Evolutionary conservation across 1,140 invertebrate genomes (phyloP).

Genomic region (Sinella curviseta): DNA sequence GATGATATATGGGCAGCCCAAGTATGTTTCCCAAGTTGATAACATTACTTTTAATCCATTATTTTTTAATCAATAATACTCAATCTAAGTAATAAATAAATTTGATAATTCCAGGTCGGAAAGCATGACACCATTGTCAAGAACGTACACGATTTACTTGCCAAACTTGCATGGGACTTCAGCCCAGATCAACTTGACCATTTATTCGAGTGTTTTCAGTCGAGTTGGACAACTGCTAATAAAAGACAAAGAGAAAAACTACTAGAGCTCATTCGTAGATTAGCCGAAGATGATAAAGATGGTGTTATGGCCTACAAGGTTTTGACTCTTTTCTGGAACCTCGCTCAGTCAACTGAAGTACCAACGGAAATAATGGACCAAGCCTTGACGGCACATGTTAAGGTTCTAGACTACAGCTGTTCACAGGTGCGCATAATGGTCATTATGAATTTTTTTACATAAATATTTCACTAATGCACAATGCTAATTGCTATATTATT

Average conservation of each 20-base stretch:
- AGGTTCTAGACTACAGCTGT: conserved; percentile 97
- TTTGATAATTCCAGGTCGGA: conserved; percentile 61
- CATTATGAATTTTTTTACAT: neutral
- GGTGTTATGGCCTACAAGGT: conserved; percentile 98
- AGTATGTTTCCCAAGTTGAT: conserved; percentile 38
- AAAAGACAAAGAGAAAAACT: conserved; percentile 95
- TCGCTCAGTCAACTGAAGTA: conserved; percentile 93
- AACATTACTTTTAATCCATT: neutral
- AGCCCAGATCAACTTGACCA: conserved; percentile 95
- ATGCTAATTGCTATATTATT: neutral
- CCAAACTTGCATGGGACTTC: conserved; percentile 97
- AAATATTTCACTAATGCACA: neutral
- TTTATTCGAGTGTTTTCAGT: conserved; percentile 94
- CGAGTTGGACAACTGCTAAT: conserved; percentile 92
- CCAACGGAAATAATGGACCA: conserved; percentile 98
- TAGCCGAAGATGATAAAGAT: conserved; percentile 98
- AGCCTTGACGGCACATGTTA: conserved; percentile 89
- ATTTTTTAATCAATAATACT: neutral
- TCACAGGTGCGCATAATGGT: no score
- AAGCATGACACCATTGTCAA: conserved; percentile 95
- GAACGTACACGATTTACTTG: conserved; percentile 93
- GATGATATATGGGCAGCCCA: conserved; percentile 96
- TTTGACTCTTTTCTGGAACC: conserved; percentile 93
- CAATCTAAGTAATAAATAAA: neutral
- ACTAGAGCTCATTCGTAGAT: conserved; percentile 86